Percentiles rank a stretch among this genome's conserved stretches.
phyloP scores from a whole-genome alignment of 2,797 vertebrate genomes.

The Potorous gilbertii region DNA sequence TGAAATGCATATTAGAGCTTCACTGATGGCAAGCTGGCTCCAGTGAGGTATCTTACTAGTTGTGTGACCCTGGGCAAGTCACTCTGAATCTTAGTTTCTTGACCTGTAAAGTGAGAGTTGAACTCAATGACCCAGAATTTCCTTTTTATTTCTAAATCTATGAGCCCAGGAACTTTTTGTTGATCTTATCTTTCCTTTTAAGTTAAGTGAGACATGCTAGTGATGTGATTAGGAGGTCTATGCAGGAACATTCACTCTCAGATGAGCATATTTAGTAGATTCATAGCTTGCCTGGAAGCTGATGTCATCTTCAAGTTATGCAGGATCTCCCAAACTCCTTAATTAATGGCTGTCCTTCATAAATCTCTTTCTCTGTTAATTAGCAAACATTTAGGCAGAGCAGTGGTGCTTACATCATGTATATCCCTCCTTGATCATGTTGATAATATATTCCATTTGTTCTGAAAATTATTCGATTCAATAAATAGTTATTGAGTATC shows the following conservation, averaged over 20 bases:
- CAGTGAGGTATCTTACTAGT: neutral
- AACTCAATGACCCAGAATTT: neutral
- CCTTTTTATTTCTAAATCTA: neutral
- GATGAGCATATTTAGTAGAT: neutral
- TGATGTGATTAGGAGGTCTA: constrained; percentile 12
- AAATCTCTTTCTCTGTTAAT: constrained; percentile 51
- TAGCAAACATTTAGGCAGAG: constrained; percentile 35
- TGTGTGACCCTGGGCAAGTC: neutral
- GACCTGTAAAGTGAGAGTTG: neutral
- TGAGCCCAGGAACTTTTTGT: neutral
- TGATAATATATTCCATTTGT: constrained; percentile 27
- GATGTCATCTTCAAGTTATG: constrained; percentile 10
- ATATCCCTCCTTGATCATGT: neutral
- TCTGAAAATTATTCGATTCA: constrained; percentile 20
- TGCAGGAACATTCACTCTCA: neutral
- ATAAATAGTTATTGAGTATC: constrained; percentile 4
- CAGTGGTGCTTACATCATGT: constrained; percentile 4
- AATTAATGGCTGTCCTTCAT: constrained; percentile 7
- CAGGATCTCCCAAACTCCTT: constrained; percentile 4
- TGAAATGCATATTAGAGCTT: neutral
- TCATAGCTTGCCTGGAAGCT: constrained; percentile 34
- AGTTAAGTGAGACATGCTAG: constrained; percentile 20
- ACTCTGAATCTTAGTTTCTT: neutral
- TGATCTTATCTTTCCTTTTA: constrained; percentile 22
- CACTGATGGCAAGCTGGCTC: neutral